A percentile compares a stretch with the other conserved stretches of the same genome.
These are phyloP conservation scores for Tetranychus cinnabarinus DNA, from an alignment of 1,140 invertebrate genomes.

Conservation along the genomic window DNA sequence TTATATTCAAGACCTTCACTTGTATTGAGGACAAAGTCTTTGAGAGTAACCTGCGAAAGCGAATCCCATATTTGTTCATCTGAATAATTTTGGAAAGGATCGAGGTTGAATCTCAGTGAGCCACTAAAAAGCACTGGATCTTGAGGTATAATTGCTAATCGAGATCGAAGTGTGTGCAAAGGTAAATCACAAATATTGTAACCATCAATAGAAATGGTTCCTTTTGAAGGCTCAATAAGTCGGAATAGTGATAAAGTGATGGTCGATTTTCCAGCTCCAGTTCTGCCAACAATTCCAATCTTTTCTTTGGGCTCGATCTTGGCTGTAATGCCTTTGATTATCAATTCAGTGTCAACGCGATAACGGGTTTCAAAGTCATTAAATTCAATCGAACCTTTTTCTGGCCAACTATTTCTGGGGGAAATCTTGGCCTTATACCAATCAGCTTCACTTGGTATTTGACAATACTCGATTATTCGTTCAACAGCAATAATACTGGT, in stretches of 20 bases:
- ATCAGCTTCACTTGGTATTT: slow-evolving; percentile 12
- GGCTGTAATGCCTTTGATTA: neutral
- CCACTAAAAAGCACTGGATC: slow-evolving; percentile 30
- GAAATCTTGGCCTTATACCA: neutral
- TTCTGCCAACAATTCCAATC: slow-evolving; percentile 2
- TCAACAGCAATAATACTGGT: slow-evolving; percentile 37
- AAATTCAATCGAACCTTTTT: neutral
- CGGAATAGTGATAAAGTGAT: slow-evolving; percentile 29
- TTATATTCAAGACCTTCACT: slow-evolving; percentile 7
- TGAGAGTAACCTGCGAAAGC: slow-evolving; percentile 13
- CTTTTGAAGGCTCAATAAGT: slow-evolving; percentile 29
- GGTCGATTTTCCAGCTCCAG: slow-evolving; percentile 28
- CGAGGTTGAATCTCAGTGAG: slow-evolving; percentile 23
- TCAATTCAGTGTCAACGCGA: neutral
- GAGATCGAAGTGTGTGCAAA: slow-evolving; percentile 54
- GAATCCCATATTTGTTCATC: slow-evolving; percentile 14
- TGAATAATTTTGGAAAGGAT: slow-evolving; percentile 12
- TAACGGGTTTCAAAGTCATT: neutral
- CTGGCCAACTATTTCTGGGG: neutral
- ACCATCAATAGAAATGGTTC: slow-evolving; percentile 71
- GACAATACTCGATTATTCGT: slow-evolving; percentile 32
- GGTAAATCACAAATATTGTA: slow-evolving; percentile 62
- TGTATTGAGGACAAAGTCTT: slow-evolving; percentile 8
- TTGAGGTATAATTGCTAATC: slow-evolving; percentile 75
- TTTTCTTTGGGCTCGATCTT: neutral